Evolutionary conservation across 2,888 invertebrate genomes (phyloP).

Genomic region (Lysandra coridon): DNA sequence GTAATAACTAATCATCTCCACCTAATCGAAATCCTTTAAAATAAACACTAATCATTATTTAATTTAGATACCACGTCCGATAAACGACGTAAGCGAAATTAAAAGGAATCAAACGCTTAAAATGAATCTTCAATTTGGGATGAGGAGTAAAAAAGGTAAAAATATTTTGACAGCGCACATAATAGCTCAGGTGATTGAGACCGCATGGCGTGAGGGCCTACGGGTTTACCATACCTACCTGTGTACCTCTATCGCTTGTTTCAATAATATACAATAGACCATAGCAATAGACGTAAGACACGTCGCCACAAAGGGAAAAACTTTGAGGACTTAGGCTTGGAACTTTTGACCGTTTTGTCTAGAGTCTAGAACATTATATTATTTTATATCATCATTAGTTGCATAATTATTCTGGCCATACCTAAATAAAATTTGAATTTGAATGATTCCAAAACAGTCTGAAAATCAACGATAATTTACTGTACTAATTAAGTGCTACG

Average conservation of each 20-base stretch:
- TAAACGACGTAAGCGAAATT: constrained; percentile 7
- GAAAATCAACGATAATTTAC: neutral
- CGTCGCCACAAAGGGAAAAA: neutral
- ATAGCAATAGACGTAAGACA: neutral
- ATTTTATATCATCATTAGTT: no score
- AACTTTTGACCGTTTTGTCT: neutral
- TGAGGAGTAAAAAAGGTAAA: constrained; percentile 52
- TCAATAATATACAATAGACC: neutral
- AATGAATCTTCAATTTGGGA: constrained; percentile 40
- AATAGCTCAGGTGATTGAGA: constrained; percentile 55
- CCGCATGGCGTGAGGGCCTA: constrained; percentile 48
- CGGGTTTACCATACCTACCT: neutral
- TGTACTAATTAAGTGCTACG: neutral
- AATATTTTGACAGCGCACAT: constrained; percentile 74
- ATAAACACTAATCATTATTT: constrained; percentile 11
- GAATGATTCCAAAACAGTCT: no score
- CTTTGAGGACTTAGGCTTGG: neutral
- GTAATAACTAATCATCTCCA: neutral
- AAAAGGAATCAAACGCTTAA: constrained; percentile 23
- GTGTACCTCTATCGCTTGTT: neutral
- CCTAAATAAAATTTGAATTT: no score
- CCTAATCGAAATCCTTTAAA: neutral
- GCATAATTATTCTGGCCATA: no score
- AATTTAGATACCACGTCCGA: constrained; percentile 17
- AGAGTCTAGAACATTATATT: no score